These are phyloP conservation scores for Dendropsophus ebraccatus DNA, from an alignment of 2,113 vertebrate species.

Conservation along the genomic window DNA sequence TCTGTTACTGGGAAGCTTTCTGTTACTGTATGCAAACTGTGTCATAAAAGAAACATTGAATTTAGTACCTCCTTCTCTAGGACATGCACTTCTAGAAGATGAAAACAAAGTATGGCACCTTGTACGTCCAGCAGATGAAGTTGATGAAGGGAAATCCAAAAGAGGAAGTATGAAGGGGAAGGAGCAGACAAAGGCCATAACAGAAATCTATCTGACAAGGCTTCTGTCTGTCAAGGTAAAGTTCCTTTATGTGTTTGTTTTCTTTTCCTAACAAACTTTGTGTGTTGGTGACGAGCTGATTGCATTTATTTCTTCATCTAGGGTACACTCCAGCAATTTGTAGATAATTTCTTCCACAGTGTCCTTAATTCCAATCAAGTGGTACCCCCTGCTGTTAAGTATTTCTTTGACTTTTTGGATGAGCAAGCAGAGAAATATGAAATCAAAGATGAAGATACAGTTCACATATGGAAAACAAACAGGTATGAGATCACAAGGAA, in stretches of 20 bases:
- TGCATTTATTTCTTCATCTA: constrained; percentile 65
- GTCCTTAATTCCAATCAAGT: constrained; percentile 88
- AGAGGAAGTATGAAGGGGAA: constrained; percentile 96
- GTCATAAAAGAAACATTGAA: background rate
- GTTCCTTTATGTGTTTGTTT: background rate
- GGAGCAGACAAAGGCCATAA: constrained; percentile 98
- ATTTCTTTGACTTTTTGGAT: constrained; percentile 97
- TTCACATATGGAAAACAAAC: constrained; percentile 99
- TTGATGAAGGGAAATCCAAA: constrained; percentile 95
- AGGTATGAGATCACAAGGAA: constrained; percentile 74
- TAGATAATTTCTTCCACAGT: constrained; percentile 95
- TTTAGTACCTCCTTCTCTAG: constrained; percentile 67
- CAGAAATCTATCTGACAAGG: constrained; percentile 97
- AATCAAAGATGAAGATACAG: constrained; percentile 94
- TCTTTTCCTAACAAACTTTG: background rate
- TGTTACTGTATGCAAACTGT: background rate
- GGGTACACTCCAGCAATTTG: constrained; percentile 98
- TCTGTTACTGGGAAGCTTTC: too few relatives aligned
- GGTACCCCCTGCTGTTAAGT: constrained; percentile 95
- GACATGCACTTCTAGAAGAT: constrained; percentile 93
- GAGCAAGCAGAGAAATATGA: constrained; percentile 94
- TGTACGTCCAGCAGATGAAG: constrained; percentile 88
- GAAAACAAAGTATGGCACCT: constrained; percentile 95
- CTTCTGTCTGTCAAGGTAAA: constrained; percentile 97
- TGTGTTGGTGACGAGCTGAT: background rate